Conservation (phyloP, 2,797 vertebrate genomes). For the Thripadectes ignobilis region DNA sequence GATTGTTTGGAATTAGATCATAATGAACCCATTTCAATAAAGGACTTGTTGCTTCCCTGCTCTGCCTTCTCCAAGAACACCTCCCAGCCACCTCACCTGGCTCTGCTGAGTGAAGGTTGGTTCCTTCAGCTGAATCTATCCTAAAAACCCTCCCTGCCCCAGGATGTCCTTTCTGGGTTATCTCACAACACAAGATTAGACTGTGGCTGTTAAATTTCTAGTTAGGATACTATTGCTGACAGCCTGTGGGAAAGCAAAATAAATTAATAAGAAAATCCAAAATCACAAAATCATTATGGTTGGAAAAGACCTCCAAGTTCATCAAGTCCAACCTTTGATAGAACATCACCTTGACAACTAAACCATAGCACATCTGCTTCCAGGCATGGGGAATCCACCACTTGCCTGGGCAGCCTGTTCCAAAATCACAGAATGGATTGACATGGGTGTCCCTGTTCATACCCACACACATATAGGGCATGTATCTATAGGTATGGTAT, state of each 20-base stretch:
- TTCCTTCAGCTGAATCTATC: background rate
- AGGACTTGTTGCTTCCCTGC: background rate
- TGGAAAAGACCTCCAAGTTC: background rate
- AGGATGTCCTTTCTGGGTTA: background rate
- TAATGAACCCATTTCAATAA: background rate
- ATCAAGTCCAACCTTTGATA: background rate
- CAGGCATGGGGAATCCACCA: background rate
- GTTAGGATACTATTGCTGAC: background rate
- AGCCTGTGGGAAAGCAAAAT: background rate
- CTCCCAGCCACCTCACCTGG: accelerated
- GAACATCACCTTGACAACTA: background rate
- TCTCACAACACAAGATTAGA: background rate
- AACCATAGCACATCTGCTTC: background rate
- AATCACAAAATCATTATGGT: background rate
- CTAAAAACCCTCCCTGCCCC: background rate
- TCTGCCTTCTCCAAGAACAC: background rate
- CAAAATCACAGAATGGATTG: background rate
- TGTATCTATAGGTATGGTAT: accelerated
- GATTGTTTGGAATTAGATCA: background rate
- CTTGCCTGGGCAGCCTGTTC: background rate
- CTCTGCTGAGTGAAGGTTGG: accelerated
- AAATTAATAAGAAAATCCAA: background rate
- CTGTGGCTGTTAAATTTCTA: too few relatives aligned
- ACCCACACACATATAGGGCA: accelerated
- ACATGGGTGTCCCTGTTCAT: accelerated